These are phyloP conservation scores for Plectrocnemia conspersa DNA, from an alignment of 1,140 invertebrate genomes.

Conservation along the genomic window DNA sequence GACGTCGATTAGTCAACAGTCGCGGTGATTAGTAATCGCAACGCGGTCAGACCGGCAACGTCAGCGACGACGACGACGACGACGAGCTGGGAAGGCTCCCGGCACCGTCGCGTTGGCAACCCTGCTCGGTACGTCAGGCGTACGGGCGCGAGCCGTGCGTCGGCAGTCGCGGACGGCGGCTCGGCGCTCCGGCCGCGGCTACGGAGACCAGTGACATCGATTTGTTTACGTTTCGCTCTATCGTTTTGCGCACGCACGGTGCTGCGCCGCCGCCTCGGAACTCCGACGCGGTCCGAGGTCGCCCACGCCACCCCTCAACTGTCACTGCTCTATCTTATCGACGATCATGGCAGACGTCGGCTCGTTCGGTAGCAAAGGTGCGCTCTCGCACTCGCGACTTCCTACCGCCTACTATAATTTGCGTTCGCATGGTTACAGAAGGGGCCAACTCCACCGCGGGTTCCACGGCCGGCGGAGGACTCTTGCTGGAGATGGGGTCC, in stretches of 20 bases:
- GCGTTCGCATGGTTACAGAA: slow-evolving; percentile 38
- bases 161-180: neutral
- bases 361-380: too few species aligned
- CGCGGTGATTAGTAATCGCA: too few species aligned
- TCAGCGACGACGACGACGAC: too few species aligned
- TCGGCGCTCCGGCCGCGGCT: neutral
- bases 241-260: neutral
- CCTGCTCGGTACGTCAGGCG: too few species aligned
- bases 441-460: slow-evolving; percentile 41
- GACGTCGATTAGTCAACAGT: too few species aligned
- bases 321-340: neutral
- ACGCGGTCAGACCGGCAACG: too few species aligned
- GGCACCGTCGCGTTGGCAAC: too few species aligned
- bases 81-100: too few species aligned
- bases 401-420: too few species aligned
- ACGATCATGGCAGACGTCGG: neutral
- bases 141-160: neutral
- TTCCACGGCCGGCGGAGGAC: slow-evolving; percentile 36
- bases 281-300: neutral
- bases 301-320: neutral
- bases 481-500: slow-evolving; percentile 33
- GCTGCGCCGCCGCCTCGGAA: neutral
- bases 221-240: too few species aligned
- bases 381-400: too few species aligned
- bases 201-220: too few species aligned